Base-by-base conservation (phyloP, 2,888 invertebrate species). In the Parasteatoda lunata region DNA sequence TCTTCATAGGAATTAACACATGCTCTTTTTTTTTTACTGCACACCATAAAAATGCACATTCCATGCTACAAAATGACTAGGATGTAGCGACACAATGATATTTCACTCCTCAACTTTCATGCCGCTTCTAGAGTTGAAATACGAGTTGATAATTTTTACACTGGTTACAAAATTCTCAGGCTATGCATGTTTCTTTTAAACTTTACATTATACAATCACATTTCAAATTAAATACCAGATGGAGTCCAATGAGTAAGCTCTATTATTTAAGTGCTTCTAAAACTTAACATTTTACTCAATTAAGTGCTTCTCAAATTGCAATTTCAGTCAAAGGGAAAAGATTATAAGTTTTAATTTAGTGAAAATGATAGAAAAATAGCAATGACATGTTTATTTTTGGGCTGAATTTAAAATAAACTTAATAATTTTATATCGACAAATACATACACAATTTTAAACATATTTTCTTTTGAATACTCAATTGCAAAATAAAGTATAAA, bases 61-160 rank as follows among this genome's bases (percentile, higher is more conserved):
- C 78, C 84, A 84, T 75, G 76, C 71, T 85, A 85, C 70, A 76
- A 79, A 85, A 85, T 85, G 85, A 85, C 85, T 85, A 85, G 85
- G 79, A 85, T 80, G 80, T 75, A 76, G 80, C 70, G 52, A 76
- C 51, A 70, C 68, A 51, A 64, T 68, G 68, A 49, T 52, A 15
- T 71, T 83, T 66, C 71, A 48, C 77, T 64, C 8, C 13, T 47
- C 30, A 54, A 70, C 45, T 66, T 51, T 73, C 68, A 30, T 30
- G 30, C 30, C 30, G 30, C 30, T 30, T 30, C 1, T 30, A 30
- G 30, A 30, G 30, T 30, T 2, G 30, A 30, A 30, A 30, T 30
- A 30, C 30, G 30, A 30, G 30, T 30, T 30, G 30, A 30, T 30
- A 30, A 30, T 30, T 30, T 30, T 30, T 30, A 30, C 30, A 30